Conservation (phyloP, 2,888 invertebrate species). For the Clunio marinus region DNA sequence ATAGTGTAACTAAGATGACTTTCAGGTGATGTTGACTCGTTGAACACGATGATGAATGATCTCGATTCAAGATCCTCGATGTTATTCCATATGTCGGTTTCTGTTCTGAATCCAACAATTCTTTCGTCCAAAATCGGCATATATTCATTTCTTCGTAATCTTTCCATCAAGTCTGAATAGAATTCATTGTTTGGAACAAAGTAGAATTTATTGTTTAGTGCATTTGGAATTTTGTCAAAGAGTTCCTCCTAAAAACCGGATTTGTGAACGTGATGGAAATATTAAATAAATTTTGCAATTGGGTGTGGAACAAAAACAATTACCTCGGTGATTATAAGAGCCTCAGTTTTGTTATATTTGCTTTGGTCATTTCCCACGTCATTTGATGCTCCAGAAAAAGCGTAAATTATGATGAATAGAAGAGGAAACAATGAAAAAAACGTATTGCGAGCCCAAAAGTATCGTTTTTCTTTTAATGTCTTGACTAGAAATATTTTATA, state of each 20-base stretch:
- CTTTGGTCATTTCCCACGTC: too few species aligned
- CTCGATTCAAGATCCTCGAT: neutral
- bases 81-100: conserved; percentile 24
- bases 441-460: conserved; percentile 25
- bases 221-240: conserved; percentile 36
- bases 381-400: neutral
- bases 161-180: conserved; percentile 26
- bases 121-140: conserved; percentile 30
- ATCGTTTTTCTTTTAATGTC: conserved; percentile 34
- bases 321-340: conserved; percentile 12
- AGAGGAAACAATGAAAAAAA: conserved; percentile 27
- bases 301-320: too few species aligned
- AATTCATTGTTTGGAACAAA: conserved; percentile 29
- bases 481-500: conserved; percentile 35
- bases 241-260: conserved; percentile 25
- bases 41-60: conserved; percentile 22
- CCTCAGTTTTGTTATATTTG: neutral
- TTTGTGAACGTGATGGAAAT: neutral
- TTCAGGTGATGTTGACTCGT: conserved; percentile 40
- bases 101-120: conserved; percentile 13
- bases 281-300: too few species aligned
- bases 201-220: conserved; percentile 29
- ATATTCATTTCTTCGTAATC: neutral
- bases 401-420: conserved; percentile 13
- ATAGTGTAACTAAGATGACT: conserved; percentile 52